phyloP scores from a whole-genome alignment of 2,888 invertebrate species.

The Chrysodeixis includens region DNA sequence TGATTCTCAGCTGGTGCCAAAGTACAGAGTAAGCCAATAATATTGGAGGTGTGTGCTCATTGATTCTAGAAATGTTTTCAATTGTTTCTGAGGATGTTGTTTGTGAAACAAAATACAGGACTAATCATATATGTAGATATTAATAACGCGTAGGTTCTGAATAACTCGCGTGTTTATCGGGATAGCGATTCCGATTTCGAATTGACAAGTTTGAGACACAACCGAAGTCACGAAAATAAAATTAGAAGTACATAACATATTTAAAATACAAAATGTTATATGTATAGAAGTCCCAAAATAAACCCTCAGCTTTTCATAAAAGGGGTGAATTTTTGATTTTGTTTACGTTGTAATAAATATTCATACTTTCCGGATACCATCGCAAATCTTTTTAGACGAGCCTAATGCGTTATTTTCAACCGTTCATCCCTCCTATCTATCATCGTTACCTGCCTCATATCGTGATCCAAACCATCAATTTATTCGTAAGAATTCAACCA shows the following conservation, averaged over 20 bases:
- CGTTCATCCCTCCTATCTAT: constrained; percentile 3
- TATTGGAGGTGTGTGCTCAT: background rate
- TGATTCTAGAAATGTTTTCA: background rate
- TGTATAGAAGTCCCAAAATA: background rate
- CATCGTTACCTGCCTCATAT: constrained; percentile 1
- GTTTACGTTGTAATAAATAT: background rate
- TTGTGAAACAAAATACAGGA: no score
- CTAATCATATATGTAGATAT: no score
- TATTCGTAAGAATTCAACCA: background rate
- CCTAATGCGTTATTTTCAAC: constrained; percentile 1
- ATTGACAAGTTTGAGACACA: no score
- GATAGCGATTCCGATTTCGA: no score
- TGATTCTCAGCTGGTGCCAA: background rate
- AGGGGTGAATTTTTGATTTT: background rate
- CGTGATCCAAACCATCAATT: background rate
- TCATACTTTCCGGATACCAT: background rate
- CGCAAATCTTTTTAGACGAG: background rate
- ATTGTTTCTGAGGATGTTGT: background rate
- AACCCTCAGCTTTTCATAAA: background rate
- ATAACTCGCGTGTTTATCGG: no score
- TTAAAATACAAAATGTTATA: background rate
- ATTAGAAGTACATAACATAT: background rate
- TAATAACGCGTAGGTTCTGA: no score
- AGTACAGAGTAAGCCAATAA: background rate
- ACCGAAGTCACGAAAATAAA: no score